Evolutionary conservation across 1,140 invertebrate species (phyloP).

Genomic region (Heliconius congener): DNA sequence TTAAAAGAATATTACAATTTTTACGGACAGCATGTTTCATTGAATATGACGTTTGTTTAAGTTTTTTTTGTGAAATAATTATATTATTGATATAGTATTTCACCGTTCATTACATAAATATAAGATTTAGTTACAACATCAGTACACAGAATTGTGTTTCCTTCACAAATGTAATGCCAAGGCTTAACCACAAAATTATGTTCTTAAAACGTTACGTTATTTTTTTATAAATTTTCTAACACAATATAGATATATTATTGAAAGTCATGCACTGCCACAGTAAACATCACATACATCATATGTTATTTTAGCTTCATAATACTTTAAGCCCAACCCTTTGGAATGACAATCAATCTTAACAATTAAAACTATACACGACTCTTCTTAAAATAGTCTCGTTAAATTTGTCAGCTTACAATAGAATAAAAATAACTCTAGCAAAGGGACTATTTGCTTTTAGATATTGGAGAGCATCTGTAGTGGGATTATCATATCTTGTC

Average conservation of each 20-base stretch:
- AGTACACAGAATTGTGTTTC: no score
- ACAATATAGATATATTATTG: not conserved
- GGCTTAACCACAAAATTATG: no score
- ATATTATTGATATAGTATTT: no score
- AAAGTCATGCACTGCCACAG: not conserved
- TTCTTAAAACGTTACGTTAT: no score
- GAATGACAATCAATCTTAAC: slow-evolving; percentile 30
- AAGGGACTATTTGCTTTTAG: slow-evolving; percentile 19
- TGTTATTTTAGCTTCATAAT: not conserved
- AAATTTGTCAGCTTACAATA: slow-evolving; percentile 24
- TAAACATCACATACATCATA: not conserved
- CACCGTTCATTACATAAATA: no score
- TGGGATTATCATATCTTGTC: slow-evolving; percentile 21
- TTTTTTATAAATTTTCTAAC: no score
- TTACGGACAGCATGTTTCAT: not conserved
- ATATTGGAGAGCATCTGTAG: not conserved
- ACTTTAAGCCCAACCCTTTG: slow-evolving; percentile 18
- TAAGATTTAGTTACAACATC: no score
- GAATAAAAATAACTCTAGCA: slow-evolving; percentile 12
- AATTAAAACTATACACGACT: slow-evolving; percentile 25
- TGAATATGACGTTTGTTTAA: not conserved
- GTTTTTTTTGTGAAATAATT: no score
- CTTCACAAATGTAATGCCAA: no score
- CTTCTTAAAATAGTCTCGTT: slow-evolving; percentile 19
- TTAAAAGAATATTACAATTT: no score